Evolutionary conservation across 2,888 invertebrate genomes (phyloP), one percentile per base, ranked within the genome.

Genomic region (Hirtodrosophila confusa): DNA sequence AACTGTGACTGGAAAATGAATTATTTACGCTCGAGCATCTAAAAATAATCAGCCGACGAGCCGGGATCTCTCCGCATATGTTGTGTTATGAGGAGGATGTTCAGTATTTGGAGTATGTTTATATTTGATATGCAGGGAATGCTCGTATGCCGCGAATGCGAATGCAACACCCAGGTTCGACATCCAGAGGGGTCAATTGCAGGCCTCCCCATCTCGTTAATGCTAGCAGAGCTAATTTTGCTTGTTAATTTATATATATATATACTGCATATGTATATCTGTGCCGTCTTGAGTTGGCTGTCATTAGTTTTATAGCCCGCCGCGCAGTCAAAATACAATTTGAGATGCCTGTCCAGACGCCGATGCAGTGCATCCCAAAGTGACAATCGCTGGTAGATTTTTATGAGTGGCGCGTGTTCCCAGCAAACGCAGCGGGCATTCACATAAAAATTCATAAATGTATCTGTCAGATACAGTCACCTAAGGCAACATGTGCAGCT

Each of bases 1-100:
- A 80, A 87, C 85, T 87, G 85, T 82, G 85, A 80, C 85, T 85
- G 87, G 87, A 85, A 87, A 87, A 87, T 85, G 87, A 87, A 85
- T 87, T 85, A 85, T 85, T 85, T 85, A 85, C 85, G 85, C 86
- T 72, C 74, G 80, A 62, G 60, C 60, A 70, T 69, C 85, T 85
- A 85, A 87, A 85, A 85, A 87, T 85, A 85, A 53, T 29, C 56
- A 61, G 65, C 41, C 54, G 40, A 49, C 50, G 62, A 58, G 54
- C 56, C 39, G 53, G 48, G 23, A 53, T 9, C 31, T 27, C 9
- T 9, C 31, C 7, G 7, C 31, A 3, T 31, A 31, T 1, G 9
- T 54, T 45, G 48, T 31, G 56, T 69, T 36, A 51, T 60, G 47
- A 49, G 45, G 29, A 23, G 23, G 17, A 17, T 17, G 17, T 17